Base-by-base conservation (phyloP, 1,140 invertebrate genomes). In the Drosophila murphyi region DNA sequence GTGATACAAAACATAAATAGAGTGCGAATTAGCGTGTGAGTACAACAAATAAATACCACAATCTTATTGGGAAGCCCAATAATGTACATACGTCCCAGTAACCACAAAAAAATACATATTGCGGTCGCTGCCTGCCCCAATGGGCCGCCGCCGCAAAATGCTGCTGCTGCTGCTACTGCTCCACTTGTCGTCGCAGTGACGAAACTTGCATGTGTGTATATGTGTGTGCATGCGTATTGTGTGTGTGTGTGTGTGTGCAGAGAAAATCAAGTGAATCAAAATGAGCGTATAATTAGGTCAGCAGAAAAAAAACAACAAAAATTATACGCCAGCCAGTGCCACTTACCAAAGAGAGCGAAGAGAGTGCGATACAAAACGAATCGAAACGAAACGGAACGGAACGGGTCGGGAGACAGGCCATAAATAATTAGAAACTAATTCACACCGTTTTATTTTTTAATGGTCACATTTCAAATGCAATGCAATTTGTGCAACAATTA, bases 211-310 rank as follows among this genome's bases (percentile, higher is more conserved):
- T 67, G 61, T 70, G 64, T 80, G 60, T 79, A 35, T 61, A 54
- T 61, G 59, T 71, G 20, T 20, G 20, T 20, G 20, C 20, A 20
- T 20, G 20, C 20, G 20, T 20, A 20, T 12, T 12, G 12, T 12
- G 61, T 68, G 34, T 60, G 29, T 72, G 77, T 72, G 51, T 86
- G 62, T 81, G 83, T 76, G 86, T 73, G 85, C 86, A 89, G 85
- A 89, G 85, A 89, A 89, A 89, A 89, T 89, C 85, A 89, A 89
- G 85, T 89, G 85, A 89, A 89, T 89, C 86, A 78, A 89, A 89
- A 89, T 89, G 86, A 89, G 85, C 85, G 85, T 90, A 90, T 89
- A 89, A 89, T 89, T 89, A 90, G 85, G 85, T 89, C 85, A 89
- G 74, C 86, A 89, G 77, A 85, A 85, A 65, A 65, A 65, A 65